Conservation (phyloP, 2,113 vertebrate species). For the Semicossyphus pulcher region DNA sequence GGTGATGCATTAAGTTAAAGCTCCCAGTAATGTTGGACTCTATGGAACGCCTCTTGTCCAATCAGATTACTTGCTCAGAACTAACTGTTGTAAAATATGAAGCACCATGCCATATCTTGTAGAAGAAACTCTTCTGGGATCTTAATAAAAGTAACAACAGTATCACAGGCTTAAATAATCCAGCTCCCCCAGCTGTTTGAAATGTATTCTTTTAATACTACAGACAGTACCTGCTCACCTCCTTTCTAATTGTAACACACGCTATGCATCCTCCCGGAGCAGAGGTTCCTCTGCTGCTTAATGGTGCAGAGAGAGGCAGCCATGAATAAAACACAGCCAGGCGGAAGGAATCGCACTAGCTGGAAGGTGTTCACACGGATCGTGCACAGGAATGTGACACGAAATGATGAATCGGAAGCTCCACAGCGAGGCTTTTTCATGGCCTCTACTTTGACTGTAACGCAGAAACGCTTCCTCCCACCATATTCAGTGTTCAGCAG, state of each 20-base stretch:
- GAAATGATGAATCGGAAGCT: slow-evolving; percentile 62
- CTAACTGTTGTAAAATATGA: no score
- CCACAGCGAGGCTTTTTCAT: slow-evolving; percentile 9
- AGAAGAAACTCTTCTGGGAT: not conserved
- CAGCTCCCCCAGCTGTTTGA: not conserved
- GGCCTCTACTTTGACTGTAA: slow-evolving; percentile 37
- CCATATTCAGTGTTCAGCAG: not conserved
- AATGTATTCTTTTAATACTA: not conserved
- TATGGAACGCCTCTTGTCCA: no score
- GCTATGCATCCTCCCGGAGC: slow-evolving; percentile 28
- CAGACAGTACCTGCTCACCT: slow-evolving; percentile 16
- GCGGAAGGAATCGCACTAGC: slow-evolving; percentile 64
- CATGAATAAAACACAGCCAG: slow-evolving; percentile 72
- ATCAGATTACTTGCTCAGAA: no score
- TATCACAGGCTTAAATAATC: not conserved
- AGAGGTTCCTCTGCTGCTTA: slow-evolving; percentile 53
- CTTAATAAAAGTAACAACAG: not conserved
- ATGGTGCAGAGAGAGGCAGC: slow-evolving; percentile 64
- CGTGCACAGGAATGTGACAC: slow-evolving; percentile 69
- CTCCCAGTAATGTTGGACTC: no score
- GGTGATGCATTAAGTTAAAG: no score
- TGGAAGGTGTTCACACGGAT: slow-evolving; percentile 69
- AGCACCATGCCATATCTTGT: no score
- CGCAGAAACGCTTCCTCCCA: slow-evolving; percentile 24
- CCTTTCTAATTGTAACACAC: slow-evolving; percentile 35